Conservation (phyloP, 2,113 vertebrate species). For the Stomatorhinus ivindoensis region DNA sequence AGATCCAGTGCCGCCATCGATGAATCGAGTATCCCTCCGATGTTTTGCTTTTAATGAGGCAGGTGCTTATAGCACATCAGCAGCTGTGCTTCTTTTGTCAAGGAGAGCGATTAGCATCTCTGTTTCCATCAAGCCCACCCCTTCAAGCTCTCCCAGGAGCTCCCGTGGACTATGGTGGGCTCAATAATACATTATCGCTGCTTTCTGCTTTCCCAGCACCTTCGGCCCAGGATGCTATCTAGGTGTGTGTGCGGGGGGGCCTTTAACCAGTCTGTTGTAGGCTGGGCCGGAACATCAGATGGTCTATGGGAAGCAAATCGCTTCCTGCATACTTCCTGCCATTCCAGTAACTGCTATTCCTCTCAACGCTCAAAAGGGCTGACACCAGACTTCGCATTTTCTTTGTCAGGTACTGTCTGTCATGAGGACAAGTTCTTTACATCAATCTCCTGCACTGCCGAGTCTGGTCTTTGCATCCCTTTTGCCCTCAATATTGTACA, state of each 20-base stretch:
- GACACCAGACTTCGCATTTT: background rate
- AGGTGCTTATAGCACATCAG: conserved; percentile 20
- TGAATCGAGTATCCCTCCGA: background rate
- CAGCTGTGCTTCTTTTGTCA: conserved; percentile 2
- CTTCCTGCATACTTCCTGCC: background rate
- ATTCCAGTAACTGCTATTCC: background rate
- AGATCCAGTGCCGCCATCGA: background rate
- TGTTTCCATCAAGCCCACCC: conserved; percentile 30
- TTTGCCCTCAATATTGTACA: background rate
- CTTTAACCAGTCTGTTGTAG: background rate
- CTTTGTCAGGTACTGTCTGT: background rate
- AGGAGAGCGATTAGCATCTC: conserved; percentile 22
- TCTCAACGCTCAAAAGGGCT: background rate
- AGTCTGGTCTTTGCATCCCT: background rate
- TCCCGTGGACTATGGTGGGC: background rate
- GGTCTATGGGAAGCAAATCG: background rate
- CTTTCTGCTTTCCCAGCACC: background rate
- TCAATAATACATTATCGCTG: background rate
- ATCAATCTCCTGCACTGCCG: background rate
- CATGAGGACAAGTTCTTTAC: background rate
- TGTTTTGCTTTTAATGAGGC: conserved; percentile 24
- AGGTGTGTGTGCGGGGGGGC: background rate
- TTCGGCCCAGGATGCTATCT: background rate
- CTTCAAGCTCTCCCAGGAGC: background rate
- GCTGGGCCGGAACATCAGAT: background rate